phyloP scores from a whole-genome alignment of 2,888 invertebrate genomes.

The Geotrupes spiniger region DNA sequence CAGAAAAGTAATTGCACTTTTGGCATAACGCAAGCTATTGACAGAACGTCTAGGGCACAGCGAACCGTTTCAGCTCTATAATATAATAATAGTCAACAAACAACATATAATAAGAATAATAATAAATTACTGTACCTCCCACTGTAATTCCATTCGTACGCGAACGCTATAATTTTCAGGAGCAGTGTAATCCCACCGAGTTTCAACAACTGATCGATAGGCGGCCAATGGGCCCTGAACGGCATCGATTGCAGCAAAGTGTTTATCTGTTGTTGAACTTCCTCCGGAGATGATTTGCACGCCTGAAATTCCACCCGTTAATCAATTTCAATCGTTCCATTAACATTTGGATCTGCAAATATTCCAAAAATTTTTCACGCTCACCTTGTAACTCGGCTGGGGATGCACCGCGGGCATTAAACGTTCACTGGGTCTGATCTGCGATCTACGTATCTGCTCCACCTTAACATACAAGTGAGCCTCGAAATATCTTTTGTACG shows the following conservation, averaged over 20 bases:
- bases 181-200: constrained; percentile 80
- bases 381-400: constrained; percentile 52
- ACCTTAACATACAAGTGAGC: constrained; percentile 81
- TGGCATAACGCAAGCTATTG: constrained; percentile 87
- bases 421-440: constrained; percentile 46
- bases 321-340: no score
- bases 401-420: constrained; percentile 45
- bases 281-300: constrained; percentile 70
- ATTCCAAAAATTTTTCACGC: constrained; percentile 1
- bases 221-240: constrained; percentile 78
- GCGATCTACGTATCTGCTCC: constrained; percentile 64
- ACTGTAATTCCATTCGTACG: constrained; percentile 89
- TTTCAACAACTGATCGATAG: constrained; percentile 82
- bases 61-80: constrained; percentile 75
- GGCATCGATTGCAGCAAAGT: constrained; percentile 73
- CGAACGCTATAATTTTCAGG: constrained; percentile 81
- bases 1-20: constrained; percentile 70
- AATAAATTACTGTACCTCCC: constrained; percentile 57
- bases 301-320: constrained; percentile 51
- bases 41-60: constrained; percentile 81
- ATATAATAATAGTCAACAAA: constrained; percentile 37
- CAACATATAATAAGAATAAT: no score
- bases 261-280: constrained; percentile 83
- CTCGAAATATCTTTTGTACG: constrained; percentile 86
- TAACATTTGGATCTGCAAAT: no score